Evolutionary conservation across 37 sponge, comb jelly and placozoan genomes (phyloP), one percentile per base, ranked within the genome.

Genomic region (Beroe forskalii): DNA sequence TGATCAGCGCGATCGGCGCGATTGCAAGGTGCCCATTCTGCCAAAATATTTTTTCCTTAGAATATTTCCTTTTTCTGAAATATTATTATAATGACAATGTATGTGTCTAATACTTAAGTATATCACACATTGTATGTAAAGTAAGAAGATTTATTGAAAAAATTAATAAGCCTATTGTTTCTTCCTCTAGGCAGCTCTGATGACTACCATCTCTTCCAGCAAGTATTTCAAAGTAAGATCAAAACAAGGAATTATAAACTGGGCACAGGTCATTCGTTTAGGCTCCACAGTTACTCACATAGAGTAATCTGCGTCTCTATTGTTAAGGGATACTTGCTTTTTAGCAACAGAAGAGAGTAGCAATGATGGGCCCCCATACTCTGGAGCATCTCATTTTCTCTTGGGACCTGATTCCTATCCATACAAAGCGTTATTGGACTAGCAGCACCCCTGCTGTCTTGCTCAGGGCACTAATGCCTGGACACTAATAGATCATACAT

Each of bases 391-490:
- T 80, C 92, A 95, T 42, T 89, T 97, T 62, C 95, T 97, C 91
- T 92, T 97, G 96, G 97, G 97, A 40, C 93, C 95, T 38, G 94
- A 97, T 90, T 40, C 91, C 19, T 97, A 95, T 64, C 97, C 97
- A 27, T 94, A 93, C 76, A 97, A 97, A 95, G 96, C 95, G 76
- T 94, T 96, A 0, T 67, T 96, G 76, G 96, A 96, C 44, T 67
- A 94, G 72, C 44, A 94, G 60, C 94, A 94, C 31, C 95, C 95
- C 48, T 95, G 96, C 0, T 95, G 96, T 66, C 91, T 97, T 2
- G 94, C 97, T 6, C 95, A 94, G 42, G 97, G 97, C 17, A 97
- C 97, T 28, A 97, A 97, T 90, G 97, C 97, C 2, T 97, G 96
- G 96, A 97, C 97, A 0, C 95, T 94, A 62, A 92, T 92, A 28